phyloP scores from a whole-genome alignment of 1,140 invertebrate species.

The Daktulosphaira vitifoliae region DNA sequence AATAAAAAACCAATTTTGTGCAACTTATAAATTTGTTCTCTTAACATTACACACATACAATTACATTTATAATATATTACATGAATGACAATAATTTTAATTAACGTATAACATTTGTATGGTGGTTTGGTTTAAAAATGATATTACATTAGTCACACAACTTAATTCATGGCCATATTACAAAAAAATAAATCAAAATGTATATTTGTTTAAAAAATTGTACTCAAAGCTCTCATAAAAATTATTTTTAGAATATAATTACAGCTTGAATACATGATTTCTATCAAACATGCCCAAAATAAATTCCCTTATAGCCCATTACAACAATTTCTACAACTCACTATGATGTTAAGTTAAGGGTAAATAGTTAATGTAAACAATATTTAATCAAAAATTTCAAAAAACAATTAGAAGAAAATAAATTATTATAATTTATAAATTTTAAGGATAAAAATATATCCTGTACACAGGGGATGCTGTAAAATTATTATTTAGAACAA shows the following conservation, averaged over 20 bases:
- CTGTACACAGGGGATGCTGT: conserved; percentile 20
- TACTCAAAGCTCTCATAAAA: neutral
- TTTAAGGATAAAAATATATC: conserved; percentile 21
- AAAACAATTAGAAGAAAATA: neutral
- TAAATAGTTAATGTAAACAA: conserved; percentile 1
- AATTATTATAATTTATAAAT: neutral
- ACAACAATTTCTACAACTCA: neutral
- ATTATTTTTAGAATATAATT: conserved; percentile 20
- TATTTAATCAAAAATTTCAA: neutral
- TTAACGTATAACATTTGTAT: neutral
- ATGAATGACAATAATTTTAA: conserved; percentile 1
- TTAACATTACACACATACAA: conserved; percentile 10
- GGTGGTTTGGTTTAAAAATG: conserved; percentile 6
- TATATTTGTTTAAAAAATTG: conserved; percentile 19
- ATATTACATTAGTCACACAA: conserved; percentile 6
- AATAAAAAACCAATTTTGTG: neutral
- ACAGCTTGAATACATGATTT: conserved; percentile 14
- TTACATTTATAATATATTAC: neutral
- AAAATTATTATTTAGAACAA: conserved; percentile 28
- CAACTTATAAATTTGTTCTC: neutral
- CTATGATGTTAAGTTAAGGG: conserved; percentile 18
- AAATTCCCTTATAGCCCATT: conserved; percentile 18
- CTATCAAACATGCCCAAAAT: conserved; percentile 13
- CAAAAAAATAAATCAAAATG: conserved; percentile 21
- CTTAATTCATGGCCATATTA: conserved; percentile 18